These are phyloP conservation scores for Dynastes grantii DNA, from an alignment of 2,888 invertebrate species.

Conservation along the genomic window DNA sequence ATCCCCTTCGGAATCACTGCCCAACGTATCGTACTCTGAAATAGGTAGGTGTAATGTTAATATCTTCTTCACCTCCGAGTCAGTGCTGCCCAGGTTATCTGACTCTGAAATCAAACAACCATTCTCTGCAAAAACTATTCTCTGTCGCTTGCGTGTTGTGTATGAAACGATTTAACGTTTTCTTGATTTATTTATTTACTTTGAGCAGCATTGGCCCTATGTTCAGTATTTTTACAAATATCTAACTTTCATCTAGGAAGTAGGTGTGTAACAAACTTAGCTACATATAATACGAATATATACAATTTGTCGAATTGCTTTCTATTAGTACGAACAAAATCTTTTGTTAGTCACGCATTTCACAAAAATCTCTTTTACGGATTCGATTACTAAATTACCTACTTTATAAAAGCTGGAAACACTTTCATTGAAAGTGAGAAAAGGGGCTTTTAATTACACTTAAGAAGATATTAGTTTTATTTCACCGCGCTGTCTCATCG, in stretches of 20 bases:
- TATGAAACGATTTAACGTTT: background rate
- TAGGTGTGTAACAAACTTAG: too few relatives aligned
- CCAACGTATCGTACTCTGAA: constrained; percentile 92
- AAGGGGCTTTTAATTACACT: too few relatives aligned
- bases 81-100: constrained; percentile 95
- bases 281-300: too few relatives aligned
- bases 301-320: too few relatives aligned
- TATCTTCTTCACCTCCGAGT: constrained; percentile 95
- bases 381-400: too few relatives aligned
- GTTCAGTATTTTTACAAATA: constrained; percentile 21
- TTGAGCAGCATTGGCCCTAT: constrained; percentile 65
- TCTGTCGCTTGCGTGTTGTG: background rate
- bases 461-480: too few relatives aligned
- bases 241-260: background rate
- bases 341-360: too few relatives aligned
- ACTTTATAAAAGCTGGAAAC: too few relatives aligned
- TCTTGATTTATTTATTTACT: constrained; percentile 11
- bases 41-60: constrained; percentile 93
- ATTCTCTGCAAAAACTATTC: background rate
- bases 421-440: too few relatives aligned
- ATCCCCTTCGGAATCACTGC: constrained; percentile 86
- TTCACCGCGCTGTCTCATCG: too few relatives aligned
- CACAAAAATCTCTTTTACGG: too few relatives aligned
- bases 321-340: too few relatives aligned
- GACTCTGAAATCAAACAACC: constrained; percentile 78